Evolutionary conservation across 2,113 vertebrate genomes (phyloP), one percentile per base, ranked within the genome.

Genomic region (Motacilla tschutschensis): DNA sequence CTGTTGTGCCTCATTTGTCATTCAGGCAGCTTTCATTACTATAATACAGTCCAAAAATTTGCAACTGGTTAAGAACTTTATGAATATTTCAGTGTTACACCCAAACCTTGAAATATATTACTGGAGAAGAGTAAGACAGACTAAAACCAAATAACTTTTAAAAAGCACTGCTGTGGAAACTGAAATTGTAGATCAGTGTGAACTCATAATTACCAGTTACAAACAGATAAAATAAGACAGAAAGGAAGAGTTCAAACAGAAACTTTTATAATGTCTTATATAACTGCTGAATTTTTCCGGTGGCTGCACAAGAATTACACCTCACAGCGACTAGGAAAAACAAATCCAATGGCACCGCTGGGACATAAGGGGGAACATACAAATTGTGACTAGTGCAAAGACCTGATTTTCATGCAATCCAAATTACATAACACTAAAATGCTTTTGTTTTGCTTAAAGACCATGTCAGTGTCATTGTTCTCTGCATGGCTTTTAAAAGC

Each of bases 171-270:
- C 60, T 59, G 25, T 79, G 60, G 65, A 87, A 92, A 60, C 50
- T 87, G 35, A 90, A 91, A 79, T 77, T 73, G 38, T 83, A 89
- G 55, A 79, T 83, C 62, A 85, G 20, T 0, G 0, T 73, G 85
- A 84, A 87, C 58, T 78, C 41, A 74, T 92, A 92, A 91, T 93
- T 94, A 71, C 47, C 48, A 50, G 80, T 78, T 92, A n/a, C 46
- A 81, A 86, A 78, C 38, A 89, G 76, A 87, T 74, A 79, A 51
- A 92, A 76, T 71, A 79, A 89, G 91, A 82, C 67, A 87, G 84
- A 87, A 44, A 70, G 28, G n/a, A 85, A 80, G 38, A 89, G 85
- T 85, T 89, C 65, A 78, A 80, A 87, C 12, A 71, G 57, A 14
- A 84, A 50, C 38, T 93, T 85, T 92, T 83, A 22, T 3, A 74